A percentile compares a stretch with the other conserved stretches of the same genome.
Evolutionary conservation across 2,113 vertebrate species (phyloP).

Genomic region (Nipponia nippon): DNA sequence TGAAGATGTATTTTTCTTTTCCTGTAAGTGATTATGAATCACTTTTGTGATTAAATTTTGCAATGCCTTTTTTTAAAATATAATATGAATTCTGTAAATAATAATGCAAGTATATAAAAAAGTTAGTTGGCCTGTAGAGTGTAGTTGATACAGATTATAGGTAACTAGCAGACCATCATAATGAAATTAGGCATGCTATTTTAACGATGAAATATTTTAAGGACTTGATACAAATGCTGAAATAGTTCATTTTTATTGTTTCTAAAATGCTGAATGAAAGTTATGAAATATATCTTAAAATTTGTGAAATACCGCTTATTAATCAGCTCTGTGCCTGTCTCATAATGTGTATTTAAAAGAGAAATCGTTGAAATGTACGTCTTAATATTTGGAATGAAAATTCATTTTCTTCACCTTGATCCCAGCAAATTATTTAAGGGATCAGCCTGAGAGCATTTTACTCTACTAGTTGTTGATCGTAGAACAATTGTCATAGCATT

Average conservation of each 20-base stretch:
- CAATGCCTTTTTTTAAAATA: background rate
- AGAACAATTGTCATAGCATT: background rate
- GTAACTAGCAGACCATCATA: background rate
- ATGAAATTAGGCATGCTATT: background rate
- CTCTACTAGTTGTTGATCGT: background rate
- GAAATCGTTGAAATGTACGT: background rate
- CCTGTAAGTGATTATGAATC: background rate
- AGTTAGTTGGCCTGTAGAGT: background rate
- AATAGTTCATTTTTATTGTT: background rate
- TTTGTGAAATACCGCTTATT: background rate
- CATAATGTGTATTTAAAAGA: background rate
- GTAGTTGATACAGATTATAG: background rate
- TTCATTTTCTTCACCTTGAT: background rate
- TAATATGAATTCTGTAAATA: background rate
- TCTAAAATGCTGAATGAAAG: background rate
- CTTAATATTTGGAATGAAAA: background rate
- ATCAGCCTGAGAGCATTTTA: background rate
- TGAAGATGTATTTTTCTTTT: background rate
- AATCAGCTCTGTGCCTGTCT: background rate
- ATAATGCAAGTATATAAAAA: background rate
- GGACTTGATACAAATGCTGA: background rate
- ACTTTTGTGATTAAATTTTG: background rate
- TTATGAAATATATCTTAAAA: background rate
- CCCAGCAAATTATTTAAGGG: background rate
- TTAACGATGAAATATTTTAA: background rate